Base-by-base conservation (phyloP, 1,140 invertebrate genomes). In the Drosophila pandora region DNA sequence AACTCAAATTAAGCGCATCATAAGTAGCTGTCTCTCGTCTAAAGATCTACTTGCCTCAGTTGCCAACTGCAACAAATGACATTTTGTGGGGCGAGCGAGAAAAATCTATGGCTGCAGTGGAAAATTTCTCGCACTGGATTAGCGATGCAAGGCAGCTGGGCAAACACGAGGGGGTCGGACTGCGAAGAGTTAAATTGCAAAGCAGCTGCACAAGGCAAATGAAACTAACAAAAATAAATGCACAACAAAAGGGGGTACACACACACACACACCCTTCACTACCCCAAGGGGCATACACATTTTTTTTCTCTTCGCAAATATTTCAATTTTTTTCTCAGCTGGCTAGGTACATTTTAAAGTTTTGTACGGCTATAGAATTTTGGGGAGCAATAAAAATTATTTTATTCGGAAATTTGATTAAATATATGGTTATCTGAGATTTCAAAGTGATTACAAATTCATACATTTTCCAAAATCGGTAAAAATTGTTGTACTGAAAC, bases 171-270 rank as follows among this genome's bases (percentile, higher is more conserved):
- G 28, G 3, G 22, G 21, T 3, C 41, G 13, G 10, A 17, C 21
- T 30, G 17, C 28, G 32, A 2, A 8, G 60, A 64, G 63, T 67
- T 64, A 62, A 61, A 72, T 43, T 75, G 54, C 70, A 72, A 74
- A 52, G 72, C 82, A 85, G 77, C 82, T 87, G 82, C 75, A 82
- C 69, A 75, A 78, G 74, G 82, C 49, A 81, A 81, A 84, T 77
- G 69, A 70, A 87, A 75, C 81, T 87, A 81, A 71, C 77, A 85
- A 70, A 85, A 78, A 85, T 76, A 76, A 84, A 84, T 71, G 73
- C 49, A 58, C 52, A 70, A 73, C 52, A 72, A 68, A 25, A 54
- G 57, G 22, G 59, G 41, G 50, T 43, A 21, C 6, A 21, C 10
- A 37, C 34, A 37, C 10, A 34, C 34, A 32, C 30, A 32, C 30